phyloP scores from a whole-genome alignment of 2,113 vertebrate genomes.

The Pardalotus punctatus region DNA sequence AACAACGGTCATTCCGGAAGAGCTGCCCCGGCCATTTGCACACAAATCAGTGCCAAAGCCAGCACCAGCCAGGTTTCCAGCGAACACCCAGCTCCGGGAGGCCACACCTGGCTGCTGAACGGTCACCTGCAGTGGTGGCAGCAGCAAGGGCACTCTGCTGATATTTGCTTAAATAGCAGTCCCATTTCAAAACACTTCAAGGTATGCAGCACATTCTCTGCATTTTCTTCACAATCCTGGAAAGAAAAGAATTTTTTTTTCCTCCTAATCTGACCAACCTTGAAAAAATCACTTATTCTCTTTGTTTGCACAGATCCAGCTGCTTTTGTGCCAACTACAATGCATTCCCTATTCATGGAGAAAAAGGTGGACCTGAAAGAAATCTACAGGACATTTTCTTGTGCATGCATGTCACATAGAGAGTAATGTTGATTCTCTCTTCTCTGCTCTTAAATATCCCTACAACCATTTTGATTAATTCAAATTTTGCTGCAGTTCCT shows the following conservation, averaged over 20 bases:
- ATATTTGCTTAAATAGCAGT: conserved; percentile 5
- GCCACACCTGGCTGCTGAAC: neutral
- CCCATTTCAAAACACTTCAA: neutral
- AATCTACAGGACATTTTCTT: neutral
- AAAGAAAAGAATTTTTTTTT: neutral
- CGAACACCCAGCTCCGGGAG: neutral
- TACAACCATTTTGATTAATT: neutral
- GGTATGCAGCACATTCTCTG: neutral
- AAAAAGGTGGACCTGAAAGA: neutral
- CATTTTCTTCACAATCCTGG: neutral
- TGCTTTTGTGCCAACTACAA: neutral
- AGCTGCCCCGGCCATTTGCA: neutral
- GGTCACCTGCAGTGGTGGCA: neutral
- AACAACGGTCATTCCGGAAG: neutral
- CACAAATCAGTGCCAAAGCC: neutral
- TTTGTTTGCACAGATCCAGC: neutral
- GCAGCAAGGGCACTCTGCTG: neutral
- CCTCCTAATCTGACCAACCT: neutral
- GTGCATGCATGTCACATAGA: fast-evolving
- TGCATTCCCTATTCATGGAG: neutral
- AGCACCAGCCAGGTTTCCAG: neutral
- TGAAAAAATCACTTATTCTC: neutral
- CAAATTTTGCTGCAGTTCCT: neutral
- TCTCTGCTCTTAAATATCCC: neutral
- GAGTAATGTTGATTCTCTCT: neutral